Conservation (phyloP, 2,797 vertebrate species). For the Syngnathus acus region DNA sequence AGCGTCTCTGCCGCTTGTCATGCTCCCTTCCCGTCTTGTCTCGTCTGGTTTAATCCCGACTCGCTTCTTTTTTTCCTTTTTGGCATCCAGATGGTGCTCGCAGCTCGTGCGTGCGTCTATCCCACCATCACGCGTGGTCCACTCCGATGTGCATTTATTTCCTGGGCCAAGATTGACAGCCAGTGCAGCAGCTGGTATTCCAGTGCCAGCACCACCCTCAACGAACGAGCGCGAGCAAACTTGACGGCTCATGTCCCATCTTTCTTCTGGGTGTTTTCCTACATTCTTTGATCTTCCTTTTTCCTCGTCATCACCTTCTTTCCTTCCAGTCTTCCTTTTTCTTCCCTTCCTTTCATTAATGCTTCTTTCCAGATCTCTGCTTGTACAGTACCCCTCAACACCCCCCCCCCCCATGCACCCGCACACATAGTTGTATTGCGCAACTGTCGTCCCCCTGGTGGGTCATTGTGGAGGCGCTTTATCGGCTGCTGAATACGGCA, state of each 20-base stretch:
- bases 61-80: neutral
- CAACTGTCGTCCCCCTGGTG: conserved; percentile 48
- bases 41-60: neutral
- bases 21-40: neutral
- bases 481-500: conserved; percentile 60
- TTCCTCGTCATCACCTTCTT: too few relatives aligned
- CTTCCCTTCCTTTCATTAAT: too few relatives aligned
- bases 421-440: conserved; percentile 34
- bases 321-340: too few relatives aligned
- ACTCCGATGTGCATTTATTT: too few relatives aligned
- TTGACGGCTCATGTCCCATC: conserved; percentile 28
- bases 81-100: neutral
- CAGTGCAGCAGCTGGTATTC: conserved; percentile 20
- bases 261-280: too few relatives aligned
- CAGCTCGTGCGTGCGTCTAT: neutral
- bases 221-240: conserved; percentile 21
- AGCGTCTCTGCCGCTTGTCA: neutral
- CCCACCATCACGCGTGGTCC: neutral
- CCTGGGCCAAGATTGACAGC: conserved; percentile 24
- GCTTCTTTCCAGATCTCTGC: too few relatives aligned
- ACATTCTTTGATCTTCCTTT: too few relatives aligned
- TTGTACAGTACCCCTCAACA: conserved; percentile 21
- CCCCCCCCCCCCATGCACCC: conserved; percentile 25
- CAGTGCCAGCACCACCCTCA: conserved; percentile 7
- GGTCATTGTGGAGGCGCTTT: conserved; percentile 38